Percentiles rank a stretch among this genome's conserved stretches.
These are phyloP conservation scores for Mesitornis unicolor DNA, from an alignment of 2,113 vertebrate genomes.

Conservation along the genomic window DNA sequence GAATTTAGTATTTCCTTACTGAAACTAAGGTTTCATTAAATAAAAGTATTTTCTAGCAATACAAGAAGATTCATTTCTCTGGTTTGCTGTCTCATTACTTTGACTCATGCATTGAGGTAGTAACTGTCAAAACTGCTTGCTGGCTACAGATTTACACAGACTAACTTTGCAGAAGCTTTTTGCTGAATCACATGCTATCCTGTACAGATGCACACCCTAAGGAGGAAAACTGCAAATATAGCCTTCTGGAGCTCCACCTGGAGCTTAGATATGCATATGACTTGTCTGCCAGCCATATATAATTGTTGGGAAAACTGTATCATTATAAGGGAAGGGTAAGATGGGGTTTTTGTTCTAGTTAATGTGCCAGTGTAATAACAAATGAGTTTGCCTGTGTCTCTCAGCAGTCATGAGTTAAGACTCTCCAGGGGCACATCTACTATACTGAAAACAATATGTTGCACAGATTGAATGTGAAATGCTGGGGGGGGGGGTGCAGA, in stretches of 20 bases:
- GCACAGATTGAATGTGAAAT: background rate
- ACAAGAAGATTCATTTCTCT: background rate
- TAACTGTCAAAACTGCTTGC: background rate
- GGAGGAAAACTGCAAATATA: background rate
- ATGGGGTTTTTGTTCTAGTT: background rate
- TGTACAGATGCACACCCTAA: background rate
- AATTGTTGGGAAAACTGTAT: background rate
- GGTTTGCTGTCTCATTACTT: background rate
- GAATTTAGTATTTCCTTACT: background rate
- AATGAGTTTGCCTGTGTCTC: background rate
- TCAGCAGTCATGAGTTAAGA: background rate
- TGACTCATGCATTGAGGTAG: background rate
- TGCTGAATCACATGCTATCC: background rate
- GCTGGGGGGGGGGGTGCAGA: background rate
- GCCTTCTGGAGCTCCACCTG: background rate
- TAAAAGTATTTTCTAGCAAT: background rate
- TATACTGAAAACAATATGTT: background rate
- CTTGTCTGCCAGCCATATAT: background rate
- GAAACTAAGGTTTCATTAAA: conserved; percentile 57
- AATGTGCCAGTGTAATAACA: background rate
- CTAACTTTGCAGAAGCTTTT: background rate
- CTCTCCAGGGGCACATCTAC: background rate
- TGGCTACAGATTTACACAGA: background rate
- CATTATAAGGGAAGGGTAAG: background rate
- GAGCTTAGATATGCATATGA: background rate